Evolutionary conservation across 2,797 vertebrate species (phyloP).

Genomic region (Bradypodion ventrale): DNA sequence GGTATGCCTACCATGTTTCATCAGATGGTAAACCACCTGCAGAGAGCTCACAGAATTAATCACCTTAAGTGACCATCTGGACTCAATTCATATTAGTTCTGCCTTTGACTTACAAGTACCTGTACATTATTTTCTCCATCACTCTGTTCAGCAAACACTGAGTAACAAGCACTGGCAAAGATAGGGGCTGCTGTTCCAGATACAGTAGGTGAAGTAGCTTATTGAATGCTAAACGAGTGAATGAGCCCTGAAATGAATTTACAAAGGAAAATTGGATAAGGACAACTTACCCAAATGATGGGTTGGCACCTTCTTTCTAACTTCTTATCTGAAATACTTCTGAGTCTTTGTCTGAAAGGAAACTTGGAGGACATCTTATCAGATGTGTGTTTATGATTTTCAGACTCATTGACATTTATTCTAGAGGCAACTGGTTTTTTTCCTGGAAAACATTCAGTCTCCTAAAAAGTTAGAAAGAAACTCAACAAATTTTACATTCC

Average conservation of each 20-base stretch:
- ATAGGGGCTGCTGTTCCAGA: background rate
- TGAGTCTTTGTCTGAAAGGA: background rate
- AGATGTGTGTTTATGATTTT: background rate
- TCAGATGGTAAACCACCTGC: background rate
- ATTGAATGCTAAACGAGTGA: background rate
- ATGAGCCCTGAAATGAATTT: constrained; percentile 1
- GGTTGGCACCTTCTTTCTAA: background rate
- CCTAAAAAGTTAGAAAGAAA: too few relatives aligned
- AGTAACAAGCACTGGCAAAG: background rate
- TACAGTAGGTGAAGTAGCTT: too few relatives aligned
- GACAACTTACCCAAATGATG: background rate
- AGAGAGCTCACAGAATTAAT: background rate
- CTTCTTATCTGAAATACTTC: background rate
- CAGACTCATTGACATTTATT: background rate
- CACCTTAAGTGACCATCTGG: too few relatives aligned
- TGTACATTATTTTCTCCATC: too few relatives aligned
- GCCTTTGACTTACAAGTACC: background rate
- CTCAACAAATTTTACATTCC: too few relatives aligned
- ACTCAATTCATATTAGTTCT: background rate
- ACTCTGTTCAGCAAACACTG: too few relatives aligned
- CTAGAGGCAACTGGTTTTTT: background rate
- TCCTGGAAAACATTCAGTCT: too few relatives aligned
- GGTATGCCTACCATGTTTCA: too few relatives aligned
- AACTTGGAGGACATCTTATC: background rate
- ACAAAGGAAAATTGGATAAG: background rate